Conservation (phyloP, 2,797 vertebrate species). For the Anabas testudineus region DNA sequence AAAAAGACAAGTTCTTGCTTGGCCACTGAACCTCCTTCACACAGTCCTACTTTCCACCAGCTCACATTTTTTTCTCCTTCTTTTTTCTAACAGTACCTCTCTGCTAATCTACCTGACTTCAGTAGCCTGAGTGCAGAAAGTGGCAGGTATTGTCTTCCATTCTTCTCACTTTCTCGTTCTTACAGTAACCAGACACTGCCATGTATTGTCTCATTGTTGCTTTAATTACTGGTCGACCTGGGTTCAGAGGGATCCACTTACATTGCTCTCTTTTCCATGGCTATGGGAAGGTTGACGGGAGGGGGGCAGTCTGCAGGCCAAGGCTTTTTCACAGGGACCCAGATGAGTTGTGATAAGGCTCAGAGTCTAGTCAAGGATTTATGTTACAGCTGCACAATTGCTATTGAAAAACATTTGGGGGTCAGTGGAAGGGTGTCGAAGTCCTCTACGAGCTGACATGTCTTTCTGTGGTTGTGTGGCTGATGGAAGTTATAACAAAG, state of each 20-base stretch:
- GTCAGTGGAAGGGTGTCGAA: constrained; percentile 30
- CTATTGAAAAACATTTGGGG: constrained; percentile 23
- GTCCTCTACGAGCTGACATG: constrained; percentile 4
- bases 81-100: constrained; percentile 3
- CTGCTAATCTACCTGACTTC: constrained; percentile 54
- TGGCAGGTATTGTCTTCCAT: constrained; percentile 67
- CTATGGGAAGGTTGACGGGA: constrained; percentile 56
- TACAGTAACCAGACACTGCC: constrained; percentile 74
- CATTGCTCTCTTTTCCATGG: constrained; percentile 50
- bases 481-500: background rate
- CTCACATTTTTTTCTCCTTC: too few relatives aligned
- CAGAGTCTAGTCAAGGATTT: constrained; percentile 20
- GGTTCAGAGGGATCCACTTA: constrained; percentile 69
- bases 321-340: constrained; percentile 51
- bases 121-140: constrained; percentile 63
- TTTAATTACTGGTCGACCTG: constrained; percentile 69
- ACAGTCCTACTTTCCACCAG: constrained; percentile 25
- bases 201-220: constrained; percentile 74
- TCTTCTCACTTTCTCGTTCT: constrained; percentile 73
- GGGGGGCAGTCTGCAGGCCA: constrained; percentile 19
- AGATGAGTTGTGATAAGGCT: constrained; percentile 40
- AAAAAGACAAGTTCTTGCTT: constrained; percentile 57
- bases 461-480: background rate
- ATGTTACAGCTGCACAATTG: constrained; percentile 58
- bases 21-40: constrained; percentile 39